These are phyloP conservation scores for Tetragonula clypearis DNA, from an alignment of 1,140 invertebrate species.

Conservation along the genomic window DNA sequence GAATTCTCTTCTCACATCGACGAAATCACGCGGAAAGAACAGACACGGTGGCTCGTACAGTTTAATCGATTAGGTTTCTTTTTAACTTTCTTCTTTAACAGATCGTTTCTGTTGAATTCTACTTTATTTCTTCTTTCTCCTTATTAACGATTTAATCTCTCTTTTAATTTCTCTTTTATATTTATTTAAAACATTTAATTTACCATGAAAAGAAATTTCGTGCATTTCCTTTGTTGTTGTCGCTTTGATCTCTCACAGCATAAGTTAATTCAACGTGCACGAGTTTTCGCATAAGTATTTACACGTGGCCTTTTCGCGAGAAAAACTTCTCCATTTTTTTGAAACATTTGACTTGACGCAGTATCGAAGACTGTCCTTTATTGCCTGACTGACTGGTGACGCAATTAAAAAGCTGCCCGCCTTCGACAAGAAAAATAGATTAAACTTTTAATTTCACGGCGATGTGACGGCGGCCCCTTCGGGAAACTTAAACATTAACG, in stretches of 20 bases:
- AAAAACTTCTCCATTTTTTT: not conserved
- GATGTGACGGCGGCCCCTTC: not conserved
- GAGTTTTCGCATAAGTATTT: not conserved
- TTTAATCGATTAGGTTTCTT: not conserved
- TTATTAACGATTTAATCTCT: not conserved
- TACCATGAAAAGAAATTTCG: not conserved
- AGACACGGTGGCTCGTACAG: not conserved
- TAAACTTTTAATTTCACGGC: constrained; percentile 1
- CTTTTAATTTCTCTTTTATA: not conserved
- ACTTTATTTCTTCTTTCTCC: not conserved
- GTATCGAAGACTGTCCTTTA: not conserved
- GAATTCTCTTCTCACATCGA: not conserved
- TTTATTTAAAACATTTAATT: not conserved
- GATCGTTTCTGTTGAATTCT: not conserved
- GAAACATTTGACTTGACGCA: not conserved
- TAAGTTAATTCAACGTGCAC: not conserved
- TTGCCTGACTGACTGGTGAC: no score
- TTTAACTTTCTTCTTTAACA: not conserved
- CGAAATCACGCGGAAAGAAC: constrained; percentile 6
- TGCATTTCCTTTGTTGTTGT: no score
- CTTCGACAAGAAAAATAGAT: not conserved
- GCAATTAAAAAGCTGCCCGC: not conserved
- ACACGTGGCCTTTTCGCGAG: not conserved
- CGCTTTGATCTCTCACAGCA: no score
- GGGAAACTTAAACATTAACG: not conserved